Base-by-base conservation (phyloP, 2,113 vertebrate species). In the Falco punctatus region DNA sequence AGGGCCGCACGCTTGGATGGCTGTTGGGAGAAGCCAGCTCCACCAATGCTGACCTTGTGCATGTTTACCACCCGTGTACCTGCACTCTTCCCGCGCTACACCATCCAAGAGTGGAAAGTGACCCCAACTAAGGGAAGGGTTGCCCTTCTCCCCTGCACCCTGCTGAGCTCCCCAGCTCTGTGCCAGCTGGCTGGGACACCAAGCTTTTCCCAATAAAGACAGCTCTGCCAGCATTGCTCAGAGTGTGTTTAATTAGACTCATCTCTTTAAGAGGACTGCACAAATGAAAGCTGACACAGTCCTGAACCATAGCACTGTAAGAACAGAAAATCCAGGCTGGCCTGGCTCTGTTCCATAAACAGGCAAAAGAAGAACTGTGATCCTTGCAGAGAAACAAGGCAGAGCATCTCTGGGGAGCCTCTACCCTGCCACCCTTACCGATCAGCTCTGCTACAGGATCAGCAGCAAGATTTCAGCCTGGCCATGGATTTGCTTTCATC, bases 181-280 rank as follows among this genome's bases (percentile, higher is more conserved):
- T 1, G 2, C 40, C 44, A 52, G 3, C 35, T 70, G 55, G 14
- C 32, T 4, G 10, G 57, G 27, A 33, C 7, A 80, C 65, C 8
- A 58, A 58, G 35, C 38, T 72, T 58, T 73, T 75, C 74, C 51
- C 88, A 78, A 38, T 22, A 84, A 95, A 86, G 65, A 94, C 90
- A 96, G 26, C 3, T 16, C 14, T 23, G 4, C 40, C 86, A 95
- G 54, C 10, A 23, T 32, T 2, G 1, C 22, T 84, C 66, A 74
- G 13, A 42, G 33, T 26, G 38, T 58, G 32, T 97, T 97, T 97
- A 95, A 94, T 97, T 58, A 58, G 55, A 89, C 16, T 42, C 35
- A 23, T n/a, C 14, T 65, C 80, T 89, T 73, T 33, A 86, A 52
- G n/a, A 86, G 18, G 33, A 61, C 52, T 11, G 35, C 74, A 87